Base-by-base conservation (phyloP, 2,888 invertebrate genomes). In the Caenorhabditis doughertyi region DNA sequence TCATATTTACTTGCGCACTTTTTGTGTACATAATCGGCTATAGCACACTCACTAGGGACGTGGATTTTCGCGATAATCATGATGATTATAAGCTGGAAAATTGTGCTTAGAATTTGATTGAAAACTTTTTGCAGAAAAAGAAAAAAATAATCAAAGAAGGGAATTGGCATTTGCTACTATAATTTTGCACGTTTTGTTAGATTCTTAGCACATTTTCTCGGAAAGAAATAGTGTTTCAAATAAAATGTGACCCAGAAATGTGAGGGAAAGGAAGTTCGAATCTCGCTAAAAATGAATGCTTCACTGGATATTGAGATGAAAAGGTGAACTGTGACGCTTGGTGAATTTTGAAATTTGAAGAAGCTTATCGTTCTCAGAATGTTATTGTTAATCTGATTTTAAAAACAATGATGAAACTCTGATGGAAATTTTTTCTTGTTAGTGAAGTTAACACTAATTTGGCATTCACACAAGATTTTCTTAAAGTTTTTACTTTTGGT, bases 1-100 rank as follows among this genome's bases (percentile, higher is more conserved):
- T 32, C n/a, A 18, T 21, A 13, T 18, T 25, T 29, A 47, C 13
- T 18, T 16, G 47, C 21, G 64, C 44, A 47, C n/a, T 18, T 47
- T 44, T 9, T 18, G 35, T 16, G 32, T 29, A 47, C n/a, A n/a
- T n/a, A n/a, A n/a, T n/a, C n/a, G n/a, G n/a, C n/a, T n/a, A n/a
- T n/a, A n/a, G n/a, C n/a, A n/a, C n/a, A n/a, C n/a, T n/a, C n/a
- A 16, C 18, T 8, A 7, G 47, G 18, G 70, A 68, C 39, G 3
- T n/a, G n/a, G 67, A 56, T 55, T 70, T 67, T 18, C 32, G 39
- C 44, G 44, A 44, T 56, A 70, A 70, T 56, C 70, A 70, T 21
- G 67, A 67, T 67, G n/a, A n/a, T n/a, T n/a, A 51, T 16, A 65
- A 65, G n/a, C 29, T 51, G 51, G 67, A 49, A n/a, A 11, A 29